Evolutionary conservation across 2,113 vertebrate species (phyloP).

Genomic region (Morone chrysops): DNA sequence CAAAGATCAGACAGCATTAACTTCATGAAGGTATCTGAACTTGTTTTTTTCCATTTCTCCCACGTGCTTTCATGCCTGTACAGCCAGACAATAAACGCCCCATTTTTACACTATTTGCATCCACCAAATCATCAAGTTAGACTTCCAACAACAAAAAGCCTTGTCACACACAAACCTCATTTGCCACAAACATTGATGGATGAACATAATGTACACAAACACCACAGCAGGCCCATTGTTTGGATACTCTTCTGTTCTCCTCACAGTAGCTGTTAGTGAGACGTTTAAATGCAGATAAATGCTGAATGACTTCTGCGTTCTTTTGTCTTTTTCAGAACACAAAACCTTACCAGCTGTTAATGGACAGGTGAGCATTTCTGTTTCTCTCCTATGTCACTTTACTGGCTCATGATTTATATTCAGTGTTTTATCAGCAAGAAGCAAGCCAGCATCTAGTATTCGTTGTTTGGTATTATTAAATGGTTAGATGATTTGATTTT

Average conservation of each 20-base stretch:
- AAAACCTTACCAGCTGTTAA: slow-evolving; percentile 97
- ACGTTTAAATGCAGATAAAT: neutral
- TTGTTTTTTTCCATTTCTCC: neutral
- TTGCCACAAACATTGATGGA: neutral
- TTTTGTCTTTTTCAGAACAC: slow-evolving; percentile 89
- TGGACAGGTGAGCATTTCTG: slow-evolving; percentile 90
- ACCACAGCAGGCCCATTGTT: neutral
- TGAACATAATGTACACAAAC: neutral
- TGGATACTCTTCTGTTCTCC: neutral
- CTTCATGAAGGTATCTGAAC: slow-evolving; percentile 93
- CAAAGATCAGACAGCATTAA: slow-evolving; percentile 94
- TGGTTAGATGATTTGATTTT: neutral
- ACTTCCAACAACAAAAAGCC: neutral
- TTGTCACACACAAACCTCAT: neutral
- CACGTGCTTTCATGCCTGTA: neutral
- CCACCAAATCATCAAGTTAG: neutral
- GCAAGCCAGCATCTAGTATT: neutral
- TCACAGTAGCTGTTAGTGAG: slow-evolving; percentile 4
- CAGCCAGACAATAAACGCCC: neutral
- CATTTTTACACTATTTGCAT: neutral
- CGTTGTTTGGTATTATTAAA: neutral
- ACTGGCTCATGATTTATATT: neutral
- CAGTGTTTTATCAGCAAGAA: neutral
- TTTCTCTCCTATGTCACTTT: neutral
- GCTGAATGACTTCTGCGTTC: slow-evolving; percentile 10